These are phyloP conservation scores for Condylostylus longicornis DNA, from an alignment of 1,140 invertebrate genomes.

Conservation along the genomic window DNA sequence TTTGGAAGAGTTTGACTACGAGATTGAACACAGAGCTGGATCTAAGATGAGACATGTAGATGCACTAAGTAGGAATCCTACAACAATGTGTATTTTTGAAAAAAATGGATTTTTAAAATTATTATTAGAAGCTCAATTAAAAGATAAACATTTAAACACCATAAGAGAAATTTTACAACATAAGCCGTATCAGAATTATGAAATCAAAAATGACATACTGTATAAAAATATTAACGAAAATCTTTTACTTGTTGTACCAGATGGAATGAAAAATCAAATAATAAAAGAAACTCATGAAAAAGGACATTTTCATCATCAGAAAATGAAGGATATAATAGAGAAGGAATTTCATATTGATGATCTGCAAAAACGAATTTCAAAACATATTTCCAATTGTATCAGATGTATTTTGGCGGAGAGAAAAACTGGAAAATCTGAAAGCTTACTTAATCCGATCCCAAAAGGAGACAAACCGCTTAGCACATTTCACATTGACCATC, in stretches of 20 bases:
- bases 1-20: neutral
- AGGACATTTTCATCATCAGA: constrained; percentile 7
- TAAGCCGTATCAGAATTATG: neutral
- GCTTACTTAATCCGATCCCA: constrained; percentile 17
- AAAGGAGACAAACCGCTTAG: constrained; percentile 16
- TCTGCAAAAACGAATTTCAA: constrained; percentile 17
- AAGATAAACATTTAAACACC: neutral
- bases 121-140: neutral
- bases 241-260: constrained; percentile 13
- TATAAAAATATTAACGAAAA: constrained; percentile 4
- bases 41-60: constrained; percentile 21
- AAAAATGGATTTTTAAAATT: neutral
- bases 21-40: constrained; percentile 1
- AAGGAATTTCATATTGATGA: constrained; percentile 29
- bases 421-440: constrained; percentile 29
- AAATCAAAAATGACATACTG: neutral
- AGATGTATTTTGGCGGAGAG: constrained; percentile 17
- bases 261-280: constrained; percentile 11
- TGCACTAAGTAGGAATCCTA: constrained; percentile 12
- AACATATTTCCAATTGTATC: constrained; percentile 21
- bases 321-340: constrained; percentile 17
- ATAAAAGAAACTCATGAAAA: constrained; percentile 10
- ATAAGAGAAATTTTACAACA: neutral
- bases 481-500: constrained; percentile 13
- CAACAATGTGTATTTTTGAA: constrained; percentile 1